Percentiles rank a stretch among this genome's conserved stretches.
Evolutionary conservation across 2,797 vertebrate genomes (phyloP).

Genomic region (Tiaroga cobitis): DNA sequence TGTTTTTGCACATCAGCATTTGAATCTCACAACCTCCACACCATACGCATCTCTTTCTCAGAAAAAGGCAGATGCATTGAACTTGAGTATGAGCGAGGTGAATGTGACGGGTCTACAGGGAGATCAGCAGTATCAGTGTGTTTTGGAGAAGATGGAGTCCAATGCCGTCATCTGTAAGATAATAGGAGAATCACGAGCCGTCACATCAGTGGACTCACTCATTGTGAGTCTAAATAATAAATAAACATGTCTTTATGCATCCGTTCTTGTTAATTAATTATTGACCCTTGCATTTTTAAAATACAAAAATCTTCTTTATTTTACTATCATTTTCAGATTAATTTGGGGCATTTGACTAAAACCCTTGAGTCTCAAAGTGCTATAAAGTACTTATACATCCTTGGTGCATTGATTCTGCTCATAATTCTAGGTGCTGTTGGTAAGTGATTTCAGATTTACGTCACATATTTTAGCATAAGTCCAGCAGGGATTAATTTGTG

Average conservation of each 20-base stretch:
- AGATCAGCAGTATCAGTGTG: slow-evolving; percentile 58
- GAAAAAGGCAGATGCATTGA: slow-evolving; percentile 87
- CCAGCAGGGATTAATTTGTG: not conserved
- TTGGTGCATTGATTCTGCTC: slow-evolving; percentile 39
- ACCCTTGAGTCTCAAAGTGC: not conserved
- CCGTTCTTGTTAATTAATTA: not conserved
- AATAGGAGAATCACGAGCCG: accelerated
- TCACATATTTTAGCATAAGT: not conserved
- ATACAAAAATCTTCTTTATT: not conserved
- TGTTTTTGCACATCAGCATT: not conserved
- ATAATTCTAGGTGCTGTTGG: slow-evolving; percentile 43
- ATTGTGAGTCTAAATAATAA: slow-evolving; percentile 59
- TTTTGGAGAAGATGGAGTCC: slow-evolving; percentile 68
- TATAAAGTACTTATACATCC: not conserved
- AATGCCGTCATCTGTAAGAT: slow-evolving; percentile 66
- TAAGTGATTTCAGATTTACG: slow-evolving; percentile 65
- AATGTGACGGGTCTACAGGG: slow-evolving; percentile 72
- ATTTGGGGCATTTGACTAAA: slow-evolving; percentile 70
- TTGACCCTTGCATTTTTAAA: not conserved
- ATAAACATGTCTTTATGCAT: not conserved
- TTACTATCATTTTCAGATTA: slow-evolving; percentile 77
- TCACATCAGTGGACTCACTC: slow-evolving; percentile 51
- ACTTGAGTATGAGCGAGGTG: slow-evolving; percentile 79
- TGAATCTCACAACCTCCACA: not conserved
- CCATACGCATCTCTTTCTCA: slow-evolving; percentile 61